Percentiles rank a stretch among this genome's conserved stretches.
Conservation (phyloP, 2,797 vertebrate genomes). For the Onychomys leucogaster region DNA sequence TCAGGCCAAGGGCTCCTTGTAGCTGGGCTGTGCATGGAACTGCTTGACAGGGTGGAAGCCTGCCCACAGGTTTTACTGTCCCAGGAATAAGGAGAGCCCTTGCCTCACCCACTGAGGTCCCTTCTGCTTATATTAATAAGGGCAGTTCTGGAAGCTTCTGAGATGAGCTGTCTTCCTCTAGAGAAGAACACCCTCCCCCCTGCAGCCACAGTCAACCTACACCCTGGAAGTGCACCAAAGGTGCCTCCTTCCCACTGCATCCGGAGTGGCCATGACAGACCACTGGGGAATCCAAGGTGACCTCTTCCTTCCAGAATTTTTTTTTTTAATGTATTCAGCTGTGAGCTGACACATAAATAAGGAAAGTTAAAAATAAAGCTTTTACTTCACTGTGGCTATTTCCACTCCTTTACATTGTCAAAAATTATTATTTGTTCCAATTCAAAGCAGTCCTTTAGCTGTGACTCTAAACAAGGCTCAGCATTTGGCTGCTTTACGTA, state of each 20-base stretch:
- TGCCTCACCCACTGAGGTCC: rapidly evolving
- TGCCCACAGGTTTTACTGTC: rapidly evolving
- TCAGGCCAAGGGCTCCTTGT: background rate
- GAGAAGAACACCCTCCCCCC: background rate
- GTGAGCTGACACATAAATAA: background rate
- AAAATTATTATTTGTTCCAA: slow-evolving; percentile 35
- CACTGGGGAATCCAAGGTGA: background rate
- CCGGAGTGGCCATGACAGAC: rapidly evolving
- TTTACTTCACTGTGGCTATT: background rate
- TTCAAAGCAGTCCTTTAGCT: background rate
- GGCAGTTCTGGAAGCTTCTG: background rate
- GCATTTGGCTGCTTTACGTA: background rate
- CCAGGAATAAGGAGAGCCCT: background rate
- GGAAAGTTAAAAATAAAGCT: background rate
- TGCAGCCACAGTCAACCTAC: rapidly evolving
- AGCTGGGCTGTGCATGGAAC: too few relatives aligned
- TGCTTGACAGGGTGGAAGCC: rapidly evolving
- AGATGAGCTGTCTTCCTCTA: background rate
- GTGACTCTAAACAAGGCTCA: background rate
- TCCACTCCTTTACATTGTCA: background rate
- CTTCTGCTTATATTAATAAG: background rate
- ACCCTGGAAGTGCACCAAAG: background rate
- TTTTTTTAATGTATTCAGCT: background rate
- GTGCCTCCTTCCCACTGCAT: rapidly evolving
- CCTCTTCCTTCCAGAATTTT: too few relatives aligned